Conservation (phyloP, 2,888 invertebrate species). For the Asteroscopus sphinx region DNA sequence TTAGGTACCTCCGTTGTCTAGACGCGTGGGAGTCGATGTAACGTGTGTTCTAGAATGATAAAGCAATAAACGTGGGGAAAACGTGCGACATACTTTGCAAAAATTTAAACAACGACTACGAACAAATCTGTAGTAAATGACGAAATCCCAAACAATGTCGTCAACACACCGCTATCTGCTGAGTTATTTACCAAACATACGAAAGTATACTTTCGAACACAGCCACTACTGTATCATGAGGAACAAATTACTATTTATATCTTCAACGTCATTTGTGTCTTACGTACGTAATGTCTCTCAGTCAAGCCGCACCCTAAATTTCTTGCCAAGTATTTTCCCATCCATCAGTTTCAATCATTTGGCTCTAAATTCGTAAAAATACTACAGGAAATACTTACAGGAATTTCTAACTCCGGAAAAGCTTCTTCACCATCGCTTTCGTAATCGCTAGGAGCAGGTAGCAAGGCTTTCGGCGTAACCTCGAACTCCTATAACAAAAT, state of each 20-base stretch:
- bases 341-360: slow-evolving; percentile 11
- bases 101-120: slow-evolving; percentile 60
- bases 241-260: slow-evolving; percentile 33
- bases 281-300: slow-evolving; percentile 29
- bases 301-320: slow-evolving; percentile 39
- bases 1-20: slow-evolving; percentile 46
- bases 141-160: slow-evolving; percentile 55
- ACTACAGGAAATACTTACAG: slow-evolving; percentile 74
- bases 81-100: slow-evolving; percentile 55
- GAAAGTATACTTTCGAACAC: slow-evolving; percentile 3
- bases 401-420: slow-evolving; percentile 82
- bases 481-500: slow-evolving; percentile 75
- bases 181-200: slow-evolving; percentile 33
- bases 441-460: slow-evolving; percentile 77
- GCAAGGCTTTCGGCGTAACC: slow-evolving; percentile 72
- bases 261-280: slow-evolving; percentile 11
- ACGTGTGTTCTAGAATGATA: slow-evolving; percentile 45
- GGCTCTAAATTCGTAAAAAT: not conserved
- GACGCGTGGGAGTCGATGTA: slow-evolving; percentile 32
- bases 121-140: slow-evolving; percentile 43
- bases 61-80: slow-evolving; percentile 48
- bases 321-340: slow-evolving; percentile 40
- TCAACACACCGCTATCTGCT: slow-evolving; percentile 17
- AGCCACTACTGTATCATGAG: slow-evolving; percentile 18
- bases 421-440: slow-evolving; percentile 88